Percentiles rank a stretch among this genome's conserved stretches.
Evolutionary conservation across 1,140 invertebrate species (phyloP).

Genomic region (Solen grandis): DNA sequence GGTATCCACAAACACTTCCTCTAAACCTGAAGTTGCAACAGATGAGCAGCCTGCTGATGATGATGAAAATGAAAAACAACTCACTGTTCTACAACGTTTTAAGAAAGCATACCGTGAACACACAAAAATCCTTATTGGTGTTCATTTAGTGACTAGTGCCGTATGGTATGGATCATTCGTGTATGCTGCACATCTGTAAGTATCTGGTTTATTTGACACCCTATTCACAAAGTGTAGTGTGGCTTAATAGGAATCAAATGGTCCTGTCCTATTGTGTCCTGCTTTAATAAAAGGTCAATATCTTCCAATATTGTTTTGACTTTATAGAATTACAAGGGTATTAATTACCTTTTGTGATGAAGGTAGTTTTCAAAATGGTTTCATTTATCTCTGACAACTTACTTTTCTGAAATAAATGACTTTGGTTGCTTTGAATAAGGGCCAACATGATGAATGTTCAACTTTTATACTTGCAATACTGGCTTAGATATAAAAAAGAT

Average conservation of each 20-base stretch:
- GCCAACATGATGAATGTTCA: no score
- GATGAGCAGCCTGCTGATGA: no score
- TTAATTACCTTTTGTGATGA: not conserved
- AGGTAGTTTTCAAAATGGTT: not conserved
- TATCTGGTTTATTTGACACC: not conserved
- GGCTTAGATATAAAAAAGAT: no score
- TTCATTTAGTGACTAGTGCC: constrained; percentile 92
- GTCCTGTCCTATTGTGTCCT: not conserved
- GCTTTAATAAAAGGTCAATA: not conserved
- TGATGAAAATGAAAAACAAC: constrained; percentile 80
- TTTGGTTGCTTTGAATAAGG: no score
- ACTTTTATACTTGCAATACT: no score
- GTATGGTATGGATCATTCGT: constrained; percentile 94
- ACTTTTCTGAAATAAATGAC: no score
- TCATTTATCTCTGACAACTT: no score
- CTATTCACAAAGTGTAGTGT: not conserved
- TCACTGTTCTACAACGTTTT: constrained; percentile 89
- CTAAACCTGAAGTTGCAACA: no score
- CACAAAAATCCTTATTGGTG: constrained; percentile 95
- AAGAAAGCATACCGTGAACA: constrained; percentile 96
- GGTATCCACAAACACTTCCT: no score
- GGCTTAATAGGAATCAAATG: not conserved
- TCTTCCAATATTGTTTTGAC: no score
- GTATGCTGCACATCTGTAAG: constrained; percentile 91
- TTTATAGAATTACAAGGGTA: not conserved